These are phyloP conservation scores for Otus sunia DNA, from an alignment of 2,113 vertebrate species.

Conservation along the genomic window DNA sequence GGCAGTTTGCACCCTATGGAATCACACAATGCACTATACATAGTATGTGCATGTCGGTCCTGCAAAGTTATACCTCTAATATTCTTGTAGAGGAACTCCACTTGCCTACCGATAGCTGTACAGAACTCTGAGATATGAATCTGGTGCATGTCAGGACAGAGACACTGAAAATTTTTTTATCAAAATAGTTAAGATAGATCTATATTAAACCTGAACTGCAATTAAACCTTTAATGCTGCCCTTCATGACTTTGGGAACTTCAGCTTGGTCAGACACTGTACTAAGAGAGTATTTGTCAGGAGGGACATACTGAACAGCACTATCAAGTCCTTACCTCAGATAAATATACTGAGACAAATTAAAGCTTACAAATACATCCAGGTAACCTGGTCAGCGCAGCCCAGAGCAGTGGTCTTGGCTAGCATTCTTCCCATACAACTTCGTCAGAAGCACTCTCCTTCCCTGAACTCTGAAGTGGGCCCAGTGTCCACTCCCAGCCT, in stretches of 20 bases:
- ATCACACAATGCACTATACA: not conserved
- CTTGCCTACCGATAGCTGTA: not conserved
- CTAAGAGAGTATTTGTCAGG: not conserved
- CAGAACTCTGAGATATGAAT: constrained; percentile 21
- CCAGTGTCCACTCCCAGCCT: not conserved
- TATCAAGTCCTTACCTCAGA: not conserved
- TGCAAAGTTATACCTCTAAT: not conserved
- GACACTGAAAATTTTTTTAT: constrained; percentile 54
- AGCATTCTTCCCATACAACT: not conserved
- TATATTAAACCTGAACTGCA: not conserved
- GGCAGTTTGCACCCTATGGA: not conserved
- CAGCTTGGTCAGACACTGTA: not conserved
- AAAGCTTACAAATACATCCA: not conserved
- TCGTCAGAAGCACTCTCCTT: not conserved
- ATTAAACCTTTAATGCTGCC: not conserved
- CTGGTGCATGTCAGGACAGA: constrained; percentile 50
- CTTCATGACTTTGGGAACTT: not conserved
- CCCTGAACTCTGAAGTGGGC: not conserved
- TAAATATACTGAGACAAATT: not conserved
- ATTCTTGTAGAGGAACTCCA: not conserved
- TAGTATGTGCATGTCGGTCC: not conserved
- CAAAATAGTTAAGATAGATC: constrained; percentile 19
- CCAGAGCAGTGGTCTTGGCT: not conserved
- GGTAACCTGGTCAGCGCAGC: not conserved
- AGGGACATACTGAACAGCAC: not conserved